Evolutionary conservation across 2,113 vertebrate species (phyloP), one percentile per base, ranked within the genome.

Genomic region (Tilapia sparmanii): DNA sequence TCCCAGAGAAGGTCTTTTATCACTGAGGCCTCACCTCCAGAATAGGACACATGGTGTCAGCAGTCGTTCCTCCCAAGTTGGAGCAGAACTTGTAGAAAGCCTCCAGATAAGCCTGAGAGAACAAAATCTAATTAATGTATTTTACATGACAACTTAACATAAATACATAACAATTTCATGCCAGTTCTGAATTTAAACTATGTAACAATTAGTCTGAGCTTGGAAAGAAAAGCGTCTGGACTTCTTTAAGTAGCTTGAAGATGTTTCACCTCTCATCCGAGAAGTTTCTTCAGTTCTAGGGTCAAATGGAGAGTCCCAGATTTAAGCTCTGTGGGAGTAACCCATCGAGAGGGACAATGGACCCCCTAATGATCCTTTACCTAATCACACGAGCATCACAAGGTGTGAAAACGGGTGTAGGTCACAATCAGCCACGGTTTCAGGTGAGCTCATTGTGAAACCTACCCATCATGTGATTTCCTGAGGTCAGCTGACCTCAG

Each of bases 51-150:
- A 99, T 99, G 85, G 98, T 98, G 47, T 99, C 98, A 1, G 98
- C 98, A 0, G 99, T 99, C 66, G 98, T 99, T 87, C 99, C 99
- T 29, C 99, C 98, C n/a, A 99, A 93, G 1, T 96, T 95, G 61
- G 97, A 97, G 93, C 99, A 99, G 96, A 99, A 99, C 90, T 99
- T 99, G 93, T 99, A 99, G 95, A 99, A 99, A 73, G 98, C 98
- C 91, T 99, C 98, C 45, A 99, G 96, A 87, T 99, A 99, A 24
- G 98, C 99, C 98, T 99, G 86, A 47, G 83, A 91, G 82, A 76
- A 50, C 24, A 76, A 76, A 50, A 76, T 47, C 15, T 31, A 76
- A 38, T 26, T 55, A 35, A 40, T 15, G n/a, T 6, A 24, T 22
- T 26, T 55, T n/a, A 54, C 31, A 47, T 24, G 7, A 40, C 31